Evolutionary conservation across 2,888 invertebrate species (phyloP).

Genomic region (Metalampra italica): DNA sequence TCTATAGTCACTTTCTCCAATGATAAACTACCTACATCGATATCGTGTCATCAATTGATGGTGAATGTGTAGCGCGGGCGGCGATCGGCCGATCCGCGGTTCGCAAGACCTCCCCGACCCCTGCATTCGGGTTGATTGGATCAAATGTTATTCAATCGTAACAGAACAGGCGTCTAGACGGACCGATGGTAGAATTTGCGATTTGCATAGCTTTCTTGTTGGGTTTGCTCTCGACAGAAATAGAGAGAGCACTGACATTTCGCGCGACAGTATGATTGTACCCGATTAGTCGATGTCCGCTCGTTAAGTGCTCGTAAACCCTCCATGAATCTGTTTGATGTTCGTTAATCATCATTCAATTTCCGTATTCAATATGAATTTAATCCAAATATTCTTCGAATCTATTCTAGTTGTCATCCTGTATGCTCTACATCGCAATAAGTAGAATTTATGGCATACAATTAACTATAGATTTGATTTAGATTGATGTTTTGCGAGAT

Average conservation of each 20-base stretch:
- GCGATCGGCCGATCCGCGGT: slow-evolving; percentile 26
- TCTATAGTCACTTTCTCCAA: too few species aligned
- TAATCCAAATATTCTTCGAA: not conserved
- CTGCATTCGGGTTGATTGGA: slow-evolving; percentile 70
- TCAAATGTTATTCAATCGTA: slow-evolving; percentile 74
- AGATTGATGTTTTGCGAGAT: not conserved
- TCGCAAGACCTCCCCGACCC: slow-evolving; percentile 66
- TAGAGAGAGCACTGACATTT: slow-evolving; percentile 74
- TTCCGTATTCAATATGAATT: not conserved
- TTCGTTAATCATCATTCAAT: not conserved
- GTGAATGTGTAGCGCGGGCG: slow-evolving; percentile 32
- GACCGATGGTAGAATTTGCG: slow-evolving; percentile 67
- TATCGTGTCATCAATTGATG: slow-evolving; percentile 45
- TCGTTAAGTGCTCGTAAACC: slow-evolving; percentile 46
- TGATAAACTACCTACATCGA: slow-evolving; percentile 28
- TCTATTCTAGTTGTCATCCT: not conserved
- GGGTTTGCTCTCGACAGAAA: slow-evolving; percentile 58
- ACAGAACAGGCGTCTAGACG: slow-evolving; percentile 69
- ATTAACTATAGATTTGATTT: not conserved
- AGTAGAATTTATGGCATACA: not conserved
- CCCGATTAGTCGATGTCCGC: slow-evolving; percentile 52
- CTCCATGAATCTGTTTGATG: slow-evolving; percentile 8
- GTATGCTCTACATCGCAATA: not conserved
- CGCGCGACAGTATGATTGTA: slow-evolving; percentile 51
- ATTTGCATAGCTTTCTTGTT: slow-evolving; percentile 72